Conservation (phyloP, 2,888 invertebrate species). For the Coleophora deauratella region DNA sequence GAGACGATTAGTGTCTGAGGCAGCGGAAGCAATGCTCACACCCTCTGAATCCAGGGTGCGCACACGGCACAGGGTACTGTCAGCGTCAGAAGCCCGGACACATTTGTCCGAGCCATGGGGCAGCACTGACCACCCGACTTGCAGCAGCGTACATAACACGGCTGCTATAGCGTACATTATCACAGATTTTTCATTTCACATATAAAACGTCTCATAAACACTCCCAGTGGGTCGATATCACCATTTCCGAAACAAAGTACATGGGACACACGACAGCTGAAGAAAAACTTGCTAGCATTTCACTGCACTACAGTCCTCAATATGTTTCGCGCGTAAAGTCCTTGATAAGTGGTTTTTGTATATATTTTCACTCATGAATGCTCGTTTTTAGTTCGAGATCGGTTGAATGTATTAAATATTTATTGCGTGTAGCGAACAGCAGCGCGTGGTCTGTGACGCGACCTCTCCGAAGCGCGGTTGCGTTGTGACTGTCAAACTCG, state of each 20-base stretch:
- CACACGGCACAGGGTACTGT: slow-evolving; percentile 78
- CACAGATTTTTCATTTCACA: slow-evolving; percentile 71
- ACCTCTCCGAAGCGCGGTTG: slow-evolving; percentile 51
- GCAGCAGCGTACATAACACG: slow-evolving; percentile 70
- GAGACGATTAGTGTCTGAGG: slow-evolving; percentile 81
- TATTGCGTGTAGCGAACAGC: slow-evolving; percentile 55
- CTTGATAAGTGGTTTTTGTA: slow-evolving; percentile 23
- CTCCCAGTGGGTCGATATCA: slow-evolving; percentile 72
- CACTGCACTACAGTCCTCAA: slow-evolving; percentile 60
- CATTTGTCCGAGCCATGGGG: slow-evolving; percentile 70
- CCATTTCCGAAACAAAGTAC: slow-evolving; percentile 74
- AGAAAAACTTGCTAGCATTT: slow-evolving; percentile 67
- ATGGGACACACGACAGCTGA: slow-evolving; percentile 53
- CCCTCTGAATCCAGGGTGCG: slow-evolving; percentile 81
- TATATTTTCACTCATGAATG: slow-evolving; percentile 41
- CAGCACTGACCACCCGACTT: slow-evolving; percentile 67
- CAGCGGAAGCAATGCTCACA: slow-evolving; percentile 75
- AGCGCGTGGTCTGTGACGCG: slow-evolving; percentile 45
- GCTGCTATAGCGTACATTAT: slow-evolving; percentile 63
- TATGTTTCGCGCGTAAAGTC: slow-evolving; percentile 26
- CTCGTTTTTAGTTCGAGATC: slow-evolving; percentile 36
- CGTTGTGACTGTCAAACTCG: slow-evolving; percentile 62
- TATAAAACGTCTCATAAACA: slow-evolving; percentile 69
- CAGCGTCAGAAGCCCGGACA: slow-evolving; percentile 59
- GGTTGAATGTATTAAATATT: slow-evolving; percentile 62